Conservation (phyloP, 2,888 invertebrate species). For the Lasioglossum vierecki region DNA sequence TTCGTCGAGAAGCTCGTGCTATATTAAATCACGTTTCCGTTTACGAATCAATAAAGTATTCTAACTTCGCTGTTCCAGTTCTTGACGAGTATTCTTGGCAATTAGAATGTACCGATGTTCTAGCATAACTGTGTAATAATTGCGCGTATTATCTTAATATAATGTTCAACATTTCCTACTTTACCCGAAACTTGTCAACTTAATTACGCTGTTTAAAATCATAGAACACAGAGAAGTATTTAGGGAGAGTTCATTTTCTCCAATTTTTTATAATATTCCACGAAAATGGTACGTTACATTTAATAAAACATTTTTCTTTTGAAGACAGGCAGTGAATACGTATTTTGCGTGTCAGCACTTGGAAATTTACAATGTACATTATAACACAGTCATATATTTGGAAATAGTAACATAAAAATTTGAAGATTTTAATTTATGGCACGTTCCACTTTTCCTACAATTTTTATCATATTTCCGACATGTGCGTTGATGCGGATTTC, state of each 20-base stretch:
- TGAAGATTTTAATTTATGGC: not conserved
- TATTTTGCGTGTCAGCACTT: not conserved
- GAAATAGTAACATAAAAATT: not conserved
- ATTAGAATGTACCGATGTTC: too few relatives aligned
- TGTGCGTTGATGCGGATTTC: not conserved
- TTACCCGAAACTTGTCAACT: not conserved
- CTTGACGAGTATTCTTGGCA: too few relatives aligned
- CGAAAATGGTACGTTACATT: not conserved
- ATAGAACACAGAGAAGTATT: not conserved
- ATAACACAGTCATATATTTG: not conserved
- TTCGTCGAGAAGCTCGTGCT: not conserved
- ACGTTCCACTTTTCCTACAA: not conserved
- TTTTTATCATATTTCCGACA: not conserved
- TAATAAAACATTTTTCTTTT: not conserved
- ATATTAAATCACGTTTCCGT: not conserved
- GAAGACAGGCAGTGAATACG: not conserved
- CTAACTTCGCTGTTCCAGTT: not conserved
- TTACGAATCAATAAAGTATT: not conserved
- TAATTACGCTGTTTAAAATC: not conserved
- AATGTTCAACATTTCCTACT: not conserved
- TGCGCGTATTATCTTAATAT: too few relatives aligned
- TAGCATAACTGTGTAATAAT: not conserved
- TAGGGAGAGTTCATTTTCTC: not conserved
- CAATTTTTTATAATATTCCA: not conserved
- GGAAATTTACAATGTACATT: not conserved